Evolutionary conservation across 2,888 invertebrate species (phyloP).

Genomic region (Tachina fera): DNA sequence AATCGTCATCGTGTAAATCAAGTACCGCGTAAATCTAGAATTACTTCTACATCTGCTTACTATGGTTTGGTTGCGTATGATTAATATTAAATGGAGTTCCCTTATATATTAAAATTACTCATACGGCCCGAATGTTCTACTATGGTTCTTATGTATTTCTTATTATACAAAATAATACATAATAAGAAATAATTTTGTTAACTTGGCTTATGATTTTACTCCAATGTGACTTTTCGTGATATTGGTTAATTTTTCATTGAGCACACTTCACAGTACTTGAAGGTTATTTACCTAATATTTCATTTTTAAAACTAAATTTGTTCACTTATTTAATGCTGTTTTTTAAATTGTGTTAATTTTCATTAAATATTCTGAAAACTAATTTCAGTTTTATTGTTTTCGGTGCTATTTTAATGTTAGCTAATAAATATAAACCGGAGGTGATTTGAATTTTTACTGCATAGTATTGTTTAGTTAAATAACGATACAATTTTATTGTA

Average conservation of each 20-base stretch:
- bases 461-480: not conserved
- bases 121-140: not conserved
- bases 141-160: not conserved
- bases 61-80: not conserved
- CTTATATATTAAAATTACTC: not conserved
- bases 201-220: too few relatives aligned
- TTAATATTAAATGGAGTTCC: not conserved
- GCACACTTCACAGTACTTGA: too few relatives aligned
- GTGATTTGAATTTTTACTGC: slow-evolving; percentile 17
- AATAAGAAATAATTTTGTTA: too few relatives aligned
- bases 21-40: too few relatives aligned
- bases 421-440: slow-evolving; percentile 19
- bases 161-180: not conserved
- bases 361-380: not conserved
- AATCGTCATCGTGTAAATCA: too few relatives aligned
- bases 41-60: not conserved
- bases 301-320: too few relatives aligned
- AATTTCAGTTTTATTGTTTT: slow-evolving; percentile 15
- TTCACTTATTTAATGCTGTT: not conserved
- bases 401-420: not conserved
- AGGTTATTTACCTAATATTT: too few relatives aligned
- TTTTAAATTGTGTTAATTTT: not conserved
- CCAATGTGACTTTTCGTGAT: too few relatives aligned
- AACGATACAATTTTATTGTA: slow-evolving; percentile 13
- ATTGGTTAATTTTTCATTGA: too few relatives aligned